Evolutionary conservation across 2,888 invertebrate genomes (phyloP), one percentile per base, ranked within the genome.

Genomic region (Heliconius hortense): DNA sequence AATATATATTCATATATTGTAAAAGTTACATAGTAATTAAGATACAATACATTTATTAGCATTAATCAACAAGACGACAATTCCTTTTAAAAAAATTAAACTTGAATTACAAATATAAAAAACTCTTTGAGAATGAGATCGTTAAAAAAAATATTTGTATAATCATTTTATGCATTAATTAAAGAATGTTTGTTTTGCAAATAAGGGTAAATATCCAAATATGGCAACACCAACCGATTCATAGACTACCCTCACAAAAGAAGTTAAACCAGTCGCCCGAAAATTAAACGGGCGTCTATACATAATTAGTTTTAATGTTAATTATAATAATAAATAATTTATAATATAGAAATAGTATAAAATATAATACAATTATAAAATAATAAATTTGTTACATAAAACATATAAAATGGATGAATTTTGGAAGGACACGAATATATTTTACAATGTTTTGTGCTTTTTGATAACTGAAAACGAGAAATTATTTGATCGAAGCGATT

Each of bases 401-500:
- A 56, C 56, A 68, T 77, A n/a, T 31, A 82, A 82, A 81, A 92
- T 92, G 91, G 92, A 91, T 76, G 84, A 86, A 3, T 70, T 91
- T 3, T 90, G 87, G 84, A 89, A 87, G 56, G 89, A 90, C 43
- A 88, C 83, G 72, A 93, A 92, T 73, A 86, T 91, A 68, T 89
- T 90, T 77, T 91, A 91, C 77, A 92, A 92, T 35, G 74, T 92
- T 72, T 76, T 93, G 63, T 91, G 92, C 74, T 91, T 91, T 82
- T 82, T 93, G 1, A 90, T 93, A 76, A 89, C 90, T 0, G 91
- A 93, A 85, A 92, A 93, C 69, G 91, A 92, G 73, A 92, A 92
- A 24, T 82, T 91, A 0, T 92, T 91, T 24, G 89, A 92, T 76
- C 82, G 90, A 10, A 91, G 86, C 82, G 92, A 92, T 24, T 83